These are phyloP conservation scores for Bombus breviceps DNA, from an alignment of 1,140 invertebrate genomes.

Conservation along the genomic window DNA sequence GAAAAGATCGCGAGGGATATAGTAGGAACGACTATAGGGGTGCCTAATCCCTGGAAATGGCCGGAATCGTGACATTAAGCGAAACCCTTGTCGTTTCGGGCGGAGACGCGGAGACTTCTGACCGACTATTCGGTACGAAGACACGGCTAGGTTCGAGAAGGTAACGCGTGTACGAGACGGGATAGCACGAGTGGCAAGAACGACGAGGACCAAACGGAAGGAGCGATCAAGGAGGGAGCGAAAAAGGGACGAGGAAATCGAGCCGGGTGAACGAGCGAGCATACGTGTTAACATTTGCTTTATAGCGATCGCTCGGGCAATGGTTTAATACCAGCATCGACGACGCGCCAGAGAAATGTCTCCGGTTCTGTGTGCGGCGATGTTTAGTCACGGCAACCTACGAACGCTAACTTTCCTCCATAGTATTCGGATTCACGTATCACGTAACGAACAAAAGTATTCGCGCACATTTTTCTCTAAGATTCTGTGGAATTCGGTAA, in stretches of 20 bases:
- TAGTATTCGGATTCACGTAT: neutral
- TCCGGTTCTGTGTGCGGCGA: neutral
- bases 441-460: too few species aligned
- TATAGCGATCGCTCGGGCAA: slow-evolving; percentile 67
- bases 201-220: neutral
- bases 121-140: slow-evolving; percentile 42
- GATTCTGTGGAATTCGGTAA: too few species aligned
- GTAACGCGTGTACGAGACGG: slow-evolving; percentile 52
- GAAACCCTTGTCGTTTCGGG: slow-evolving; percentile 57
- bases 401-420: neutral
- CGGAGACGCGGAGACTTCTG: slow-evolving; percentile 44
- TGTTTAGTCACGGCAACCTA: slow-evolving; percentile 37
- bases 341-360: slow-evolving; percentile 49
- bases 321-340: slow-evolving; percentile 73
- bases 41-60: slow-evolving; percentile 63
- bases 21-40: slow-evolving; percentile 36
- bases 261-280: slow-evolving; percentile 35
- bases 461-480: too few species aligned
- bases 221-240: neutral
- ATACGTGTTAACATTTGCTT: slow-evolving; percentile 77
- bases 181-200: slow-evolving; percentile 12
- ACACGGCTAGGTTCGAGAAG: slow-evolving; percentile 24
- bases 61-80: slow-evolving; percentile 60
- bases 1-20: slow-evolving; percentile 5
- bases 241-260: slow-evolving; percentile 41